These are phyloP conservation scores for Tenthredo mesomela DNA, from an alignment of 2,888 invertebrate genomes.

Conservation along the genomic window DNA sequence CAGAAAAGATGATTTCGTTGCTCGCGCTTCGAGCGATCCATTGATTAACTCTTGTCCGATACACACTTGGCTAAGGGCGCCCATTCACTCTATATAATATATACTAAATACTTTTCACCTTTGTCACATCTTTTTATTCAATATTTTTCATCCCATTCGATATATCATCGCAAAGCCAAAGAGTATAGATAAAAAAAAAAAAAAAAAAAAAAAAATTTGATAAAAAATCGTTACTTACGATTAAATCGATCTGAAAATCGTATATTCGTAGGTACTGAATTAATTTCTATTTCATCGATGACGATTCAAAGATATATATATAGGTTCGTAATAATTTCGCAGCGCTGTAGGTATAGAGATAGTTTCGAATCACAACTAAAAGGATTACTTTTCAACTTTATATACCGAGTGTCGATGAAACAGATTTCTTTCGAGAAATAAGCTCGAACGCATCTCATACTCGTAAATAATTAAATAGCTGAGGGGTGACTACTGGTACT, in stretches of 20 bases:
- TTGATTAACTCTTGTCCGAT: slow-evolving; percentile 76
- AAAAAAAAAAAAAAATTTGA: no score
- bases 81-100: neutral
- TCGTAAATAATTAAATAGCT: slow-evolving; percentile 39
- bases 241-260: neutral
- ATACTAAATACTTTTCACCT: neutral
- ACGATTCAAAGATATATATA: neutral
- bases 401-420: slow-evolving; percentile 38
- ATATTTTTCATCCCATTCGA: neutral
- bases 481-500: neutral
- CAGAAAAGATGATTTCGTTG: slow-evolving; percentile 72
- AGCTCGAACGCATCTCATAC: slow-evolving; percentile 13
- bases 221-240: neutral
- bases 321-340: neutral
- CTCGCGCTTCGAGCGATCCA: slow-evolving; percentile 74
- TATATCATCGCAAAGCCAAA: neutral
- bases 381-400: slow-evolving; percentile 71
- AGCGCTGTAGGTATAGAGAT: neutral
- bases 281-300: neutral
- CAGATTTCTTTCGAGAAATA: slow-evolving; percentile 38
- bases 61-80: slow-evolving; percentile 57
- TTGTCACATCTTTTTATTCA: slow-evolving; percentile 6
- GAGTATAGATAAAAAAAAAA: neutral
- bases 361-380: slow-evolving; percentile 63
- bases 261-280: neutral